phyloP scores from a whole-genome alignment of 2,888 invertebrate genomes.

The Stenolophus ochropezus region DNA sequence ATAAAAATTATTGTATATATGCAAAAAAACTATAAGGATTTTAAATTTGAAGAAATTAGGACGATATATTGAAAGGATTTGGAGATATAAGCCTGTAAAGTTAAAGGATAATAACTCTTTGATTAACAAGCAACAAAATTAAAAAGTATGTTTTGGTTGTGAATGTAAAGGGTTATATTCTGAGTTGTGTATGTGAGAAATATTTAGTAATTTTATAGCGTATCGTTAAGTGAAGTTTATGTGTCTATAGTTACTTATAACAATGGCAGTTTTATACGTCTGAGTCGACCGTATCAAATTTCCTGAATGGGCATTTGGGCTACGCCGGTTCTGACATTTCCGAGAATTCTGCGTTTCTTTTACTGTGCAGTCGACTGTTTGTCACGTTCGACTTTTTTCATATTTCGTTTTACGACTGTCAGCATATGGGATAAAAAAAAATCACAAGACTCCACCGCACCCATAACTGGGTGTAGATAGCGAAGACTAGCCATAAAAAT shows the following conservation, averaged over 20 bases:
- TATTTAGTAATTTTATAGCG: background rate
- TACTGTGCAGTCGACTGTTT: constrained; percentile 42
- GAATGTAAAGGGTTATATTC: background rate
- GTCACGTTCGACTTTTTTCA: constrained; percentile 55
- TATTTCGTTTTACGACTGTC: constrained; percentile 54
- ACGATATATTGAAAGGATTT: background rate
- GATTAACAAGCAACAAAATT: too few species aligned
- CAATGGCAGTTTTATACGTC: background rate
- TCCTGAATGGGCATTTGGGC: constrained; percentile 28
- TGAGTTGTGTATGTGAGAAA: background rate
- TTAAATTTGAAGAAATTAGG: background rate
- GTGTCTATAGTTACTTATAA: background rate
- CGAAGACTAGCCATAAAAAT: too few species aligned
- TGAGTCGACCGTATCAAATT: constrained; percentile 30
- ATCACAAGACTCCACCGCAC: background rate
- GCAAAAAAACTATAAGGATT: background rate
- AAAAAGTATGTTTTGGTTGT: too few species aligned
- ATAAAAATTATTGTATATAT: background rate
- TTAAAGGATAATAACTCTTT: too few species aligned
- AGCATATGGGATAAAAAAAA: background rate
- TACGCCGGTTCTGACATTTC: constrained; percentile 41
- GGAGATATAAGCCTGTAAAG: too few species aligned
- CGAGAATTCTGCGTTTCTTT: constrained; percentile 51
- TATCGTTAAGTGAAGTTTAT: background rate
- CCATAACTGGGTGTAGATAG: background rate